phyloP scores from a whole-genome alignment of 2,113 vertebrate species.

The Microtus richardsoni region DNA sequence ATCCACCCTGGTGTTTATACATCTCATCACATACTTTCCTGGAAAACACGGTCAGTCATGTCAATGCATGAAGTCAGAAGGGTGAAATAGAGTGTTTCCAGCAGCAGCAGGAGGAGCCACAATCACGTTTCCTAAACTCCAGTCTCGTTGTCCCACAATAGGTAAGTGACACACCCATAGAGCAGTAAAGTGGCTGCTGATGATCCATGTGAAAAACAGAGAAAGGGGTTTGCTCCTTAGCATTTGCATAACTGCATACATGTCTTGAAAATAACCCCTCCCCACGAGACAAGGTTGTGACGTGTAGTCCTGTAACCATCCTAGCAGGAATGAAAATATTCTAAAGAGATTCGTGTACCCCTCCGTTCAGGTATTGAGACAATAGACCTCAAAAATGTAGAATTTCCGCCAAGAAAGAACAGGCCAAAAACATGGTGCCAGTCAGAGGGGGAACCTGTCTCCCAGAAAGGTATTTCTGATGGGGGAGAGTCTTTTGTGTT shows the following conservation, averaged over 20 bases:
- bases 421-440: not conserved
- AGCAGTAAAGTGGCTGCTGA: not conserved
- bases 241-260: not conserved
- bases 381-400: not conserved
- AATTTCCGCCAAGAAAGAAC: not conserved
- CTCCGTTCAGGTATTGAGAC: not conserved
- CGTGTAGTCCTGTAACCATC: not conserved
- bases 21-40: not conserved
- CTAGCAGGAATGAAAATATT: not conserved
- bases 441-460: not conserved
- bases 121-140: too few relatives aligned
- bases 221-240: not conserved
- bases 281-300: not conserved
- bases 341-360: not conserved
- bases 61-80: not conserved
- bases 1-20: not conserved
- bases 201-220: too few relatives aligned
- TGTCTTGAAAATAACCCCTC: not conserved
- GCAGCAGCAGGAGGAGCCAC: not conserved
- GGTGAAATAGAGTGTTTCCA: not conserved
- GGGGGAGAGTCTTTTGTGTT: too few relatives aligned
- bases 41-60: not conserved
- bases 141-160: not conserved
- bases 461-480: not conserved
- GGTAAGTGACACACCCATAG: not conserved